phyloP scores from a whole-genome alignment of 2,113 vertebrate genomes.

The Aptenodytes forsteri region DNA sequence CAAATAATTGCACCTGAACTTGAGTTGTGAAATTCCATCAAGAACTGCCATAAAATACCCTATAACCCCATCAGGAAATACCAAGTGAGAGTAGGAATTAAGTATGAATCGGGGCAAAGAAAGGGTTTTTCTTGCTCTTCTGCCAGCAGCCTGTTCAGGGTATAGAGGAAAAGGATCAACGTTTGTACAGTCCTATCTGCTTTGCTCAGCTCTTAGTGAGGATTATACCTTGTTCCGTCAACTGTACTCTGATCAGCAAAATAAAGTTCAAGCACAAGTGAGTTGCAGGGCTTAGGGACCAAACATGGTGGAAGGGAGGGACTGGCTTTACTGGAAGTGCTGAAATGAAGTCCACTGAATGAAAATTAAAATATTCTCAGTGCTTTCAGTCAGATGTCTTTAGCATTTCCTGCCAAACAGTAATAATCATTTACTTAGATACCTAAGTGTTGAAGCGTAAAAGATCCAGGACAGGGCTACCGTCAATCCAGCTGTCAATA shows the following conservation, averaged over 20 bases:
- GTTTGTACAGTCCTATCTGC: not conserved
- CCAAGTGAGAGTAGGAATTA: not conserved
- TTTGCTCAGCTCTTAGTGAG: not conserved
- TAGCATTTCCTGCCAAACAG: not conserved
- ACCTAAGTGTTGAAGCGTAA: not conserved
- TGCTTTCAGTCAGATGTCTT: not conserved
- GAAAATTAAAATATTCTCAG: not conserved
- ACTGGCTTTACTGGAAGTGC: not conserved
- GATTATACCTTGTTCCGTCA: not conserved
- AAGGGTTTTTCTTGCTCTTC: not conserved
- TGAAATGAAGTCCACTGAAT: not conserved
- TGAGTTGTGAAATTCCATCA: not conserved
- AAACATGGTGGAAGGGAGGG: not conserved
- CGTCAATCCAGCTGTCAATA: not conserved
- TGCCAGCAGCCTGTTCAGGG: not conserved
- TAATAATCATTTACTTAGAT: not conserved
- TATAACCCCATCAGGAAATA: not conserved
- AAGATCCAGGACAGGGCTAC: not conserved
- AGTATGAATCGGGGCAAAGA: not conserved
- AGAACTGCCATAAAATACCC: not conserved
- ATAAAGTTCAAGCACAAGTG: not conserved
- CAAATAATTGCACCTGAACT: not conserved
- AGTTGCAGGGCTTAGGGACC: not conserved
- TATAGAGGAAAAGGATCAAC: not conserved
- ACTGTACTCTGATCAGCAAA: not conserved